Percentiles rank a stretch among this genome's conserved stretches.
These are phyloP conservation scores for Vicugna pacos DNA, from an alignment of 2,113 vertebrate species.

Conservation along the genomic window DNA sequence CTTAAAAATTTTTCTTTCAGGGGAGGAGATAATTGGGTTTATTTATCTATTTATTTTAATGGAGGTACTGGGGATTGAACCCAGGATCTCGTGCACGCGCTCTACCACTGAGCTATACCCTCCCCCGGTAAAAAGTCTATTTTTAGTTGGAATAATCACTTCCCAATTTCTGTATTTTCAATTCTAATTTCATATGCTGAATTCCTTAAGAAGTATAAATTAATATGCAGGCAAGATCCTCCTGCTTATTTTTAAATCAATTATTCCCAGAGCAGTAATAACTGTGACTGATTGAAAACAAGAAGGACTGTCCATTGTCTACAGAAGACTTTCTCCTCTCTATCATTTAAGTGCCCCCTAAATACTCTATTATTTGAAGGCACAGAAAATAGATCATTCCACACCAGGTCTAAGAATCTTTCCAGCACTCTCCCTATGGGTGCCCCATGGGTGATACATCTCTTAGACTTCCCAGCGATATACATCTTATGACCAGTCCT, in stretches of 20 bases:
- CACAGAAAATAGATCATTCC: conserved; percentile 29
- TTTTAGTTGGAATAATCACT: conserved; percentile 35
- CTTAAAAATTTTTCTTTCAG: too few species aligned
- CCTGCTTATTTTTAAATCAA: conserved; percentile 20
- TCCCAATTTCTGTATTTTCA: conserved; percentile 47
- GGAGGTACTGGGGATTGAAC: too few species aligned
- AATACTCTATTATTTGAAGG: conserved; percentile 40
- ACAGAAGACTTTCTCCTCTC: neutral
- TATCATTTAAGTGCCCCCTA: neutral
- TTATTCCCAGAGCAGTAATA: conserved; percentile 30
- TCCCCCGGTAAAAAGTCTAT: neutral
- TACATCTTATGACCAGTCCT: neutral
- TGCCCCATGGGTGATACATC: neutral
- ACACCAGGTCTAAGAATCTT: conserved; percentile 35
- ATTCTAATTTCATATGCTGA: conserved; percentile 29
- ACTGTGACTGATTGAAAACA: neutral
- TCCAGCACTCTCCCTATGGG: neutral
- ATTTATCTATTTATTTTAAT: too few species aligned
- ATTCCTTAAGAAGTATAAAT: conserved; percentile 16
- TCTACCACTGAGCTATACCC: too few species aligned
- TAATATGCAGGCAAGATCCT: neutral
- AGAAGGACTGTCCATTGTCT: conserved; percentile 1
- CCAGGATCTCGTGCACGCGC: too few species aligned
- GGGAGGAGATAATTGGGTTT: too few species aligned
- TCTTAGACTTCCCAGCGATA: neutral